Conservation (phyloP, 1,140 invertebrate species). For the Cotesia typhae region DNA sequence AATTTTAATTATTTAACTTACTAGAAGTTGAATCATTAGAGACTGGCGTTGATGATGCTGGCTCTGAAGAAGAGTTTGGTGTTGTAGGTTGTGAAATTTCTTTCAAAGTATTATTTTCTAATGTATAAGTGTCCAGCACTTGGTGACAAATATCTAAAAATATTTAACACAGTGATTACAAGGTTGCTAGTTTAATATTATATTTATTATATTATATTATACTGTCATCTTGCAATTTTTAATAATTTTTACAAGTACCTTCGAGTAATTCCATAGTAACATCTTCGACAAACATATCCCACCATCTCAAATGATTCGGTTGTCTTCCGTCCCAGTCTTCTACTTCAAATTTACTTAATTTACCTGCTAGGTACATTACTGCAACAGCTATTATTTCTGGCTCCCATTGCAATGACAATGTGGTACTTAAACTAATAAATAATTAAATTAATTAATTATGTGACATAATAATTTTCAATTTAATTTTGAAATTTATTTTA, state of each 20-base stretch:
- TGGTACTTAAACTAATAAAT: slow-evolving; percentile 87
- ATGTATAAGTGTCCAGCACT: slow-evolving; percentile 84
- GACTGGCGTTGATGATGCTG: too few species aligned
- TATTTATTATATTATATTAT: too few species aligned
- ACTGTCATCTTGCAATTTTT: too few species aligned
- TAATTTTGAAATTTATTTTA: slow-evolving; percentile 49
- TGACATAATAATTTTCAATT: too few species aligned
- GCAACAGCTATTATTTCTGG: slow-evolving; percentile 98
- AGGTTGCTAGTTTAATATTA: too few species aligned
- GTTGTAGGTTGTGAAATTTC: too few species aligned
- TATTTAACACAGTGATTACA: too few species aligned
- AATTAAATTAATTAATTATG: slow-evolving; percentile 9
- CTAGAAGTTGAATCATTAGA: too few species aligned
- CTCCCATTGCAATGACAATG: slow-evolving; percentile 97
- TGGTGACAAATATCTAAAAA: slow-evolving; percentile 94
- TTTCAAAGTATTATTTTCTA: too few species aligned
- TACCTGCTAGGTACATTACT: slow-evolving; percentile 94
- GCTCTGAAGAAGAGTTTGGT: too few species aligned
- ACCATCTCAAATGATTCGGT: slow-evolving; percentile 89
- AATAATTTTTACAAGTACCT: slow-evolving; percentile 61
- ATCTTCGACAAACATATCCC: slow-evolving; percentile 97
- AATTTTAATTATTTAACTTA: too few species aligned
- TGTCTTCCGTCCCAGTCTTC: slow-evolving; percentile 89
- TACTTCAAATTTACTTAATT: slow-evolving; percentile 94
- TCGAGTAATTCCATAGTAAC: slow-evolving; percentile 95